A percentile compares a stretch with the other conserved stretches of the same genome.
phyloP scores from a whole-genome alignment of 2,113 vertebrate species.

The Chaetops frenatus region DNA sequence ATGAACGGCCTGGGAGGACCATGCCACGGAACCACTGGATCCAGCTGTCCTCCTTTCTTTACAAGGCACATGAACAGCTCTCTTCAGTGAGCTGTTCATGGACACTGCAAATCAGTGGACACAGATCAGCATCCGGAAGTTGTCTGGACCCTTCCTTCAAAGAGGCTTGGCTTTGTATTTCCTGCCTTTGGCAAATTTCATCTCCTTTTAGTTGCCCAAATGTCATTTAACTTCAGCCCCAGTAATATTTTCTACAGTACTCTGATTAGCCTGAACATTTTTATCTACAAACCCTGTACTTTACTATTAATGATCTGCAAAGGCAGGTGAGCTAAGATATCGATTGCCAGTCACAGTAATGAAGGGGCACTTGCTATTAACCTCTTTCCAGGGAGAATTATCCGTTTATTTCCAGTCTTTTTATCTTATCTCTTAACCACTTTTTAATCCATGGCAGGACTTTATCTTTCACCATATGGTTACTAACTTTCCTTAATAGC shows the following conservation, averaged over 20 bases:
- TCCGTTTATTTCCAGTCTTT: constrained; percentile 52
- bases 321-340: constrained; percentile 51
- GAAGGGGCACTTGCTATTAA: constrained; percentile 62
- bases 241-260: neutral
- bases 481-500: constrained; percentile 65
- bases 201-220: neutral
- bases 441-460: constrained; percentile 64
- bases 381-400: constrained; percentile 55
- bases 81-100: neutral
- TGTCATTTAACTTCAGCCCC: neutral
- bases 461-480: constrained; percentile 64
- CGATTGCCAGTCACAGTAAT: constrained; percentile 12
- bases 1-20: neutral
- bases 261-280: neutral
- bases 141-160: neutral
- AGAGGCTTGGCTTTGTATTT: neutral
- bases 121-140: neutral
- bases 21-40: neutral
- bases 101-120: neutral
- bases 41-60: neutral
- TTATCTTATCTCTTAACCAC: constrained; percentile 64
- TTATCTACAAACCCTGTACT: neutral
- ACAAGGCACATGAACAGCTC: neutral
- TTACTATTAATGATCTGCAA: constrained; percentile 27
- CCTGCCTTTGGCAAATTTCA: neutral